Percentiles rank a stretch among this genome's conserved stretches.
Conservation (phyloP, 2,797 vertebrate species). For the Coranthus polyacanthus region DNA sequence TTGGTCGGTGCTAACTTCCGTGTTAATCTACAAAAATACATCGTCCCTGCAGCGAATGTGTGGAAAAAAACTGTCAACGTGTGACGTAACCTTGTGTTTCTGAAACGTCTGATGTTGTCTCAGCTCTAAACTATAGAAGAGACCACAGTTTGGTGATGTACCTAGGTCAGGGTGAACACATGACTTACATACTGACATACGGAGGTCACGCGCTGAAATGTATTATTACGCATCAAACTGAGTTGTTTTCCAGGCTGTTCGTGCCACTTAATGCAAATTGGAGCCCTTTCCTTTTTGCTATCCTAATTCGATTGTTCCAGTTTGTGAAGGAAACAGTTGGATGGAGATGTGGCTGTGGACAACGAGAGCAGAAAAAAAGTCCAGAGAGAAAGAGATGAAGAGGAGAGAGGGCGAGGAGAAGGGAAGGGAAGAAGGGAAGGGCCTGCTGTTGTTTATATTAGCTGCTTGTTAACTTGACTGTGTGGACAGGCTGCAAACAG, state of each 20-base stretch:
- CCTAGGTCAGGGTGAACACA: no score
- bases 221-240: not conserved
- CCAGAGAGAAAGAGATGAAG: constrained; percentile 11
- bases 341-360: constrained; percentile 21
- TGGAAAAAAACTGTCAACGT: no score
- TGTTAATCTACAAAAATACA: no score
- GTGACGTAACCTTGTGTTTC: no score
- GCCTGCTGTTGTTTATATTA: constrained; percentile 71
- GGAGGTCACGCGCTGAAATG: no score
- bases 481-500: constrained; percentile 68
- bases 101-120: no score
- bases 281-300: constrained; percentile 14
- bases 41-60: no score
- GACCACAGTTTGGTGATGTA: no score
- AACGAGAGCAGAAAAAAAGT: not conserved
- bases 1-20: not conserved
- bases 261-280: constrained; percentile 6
- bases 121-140: no score
- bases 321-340: constrained; percentile 26
- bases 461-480: constrained; percentile 75
- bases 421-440: constrained; percentile 17
- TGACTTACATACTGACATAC: not conserved
- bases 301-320: constrained; percentile 35
- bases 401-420: constrained; percentile 14
- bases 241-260: not conserved